Base-by-base conservation (phyloP, 1,140 invertebrate genomes). In the Sycobia sp. region DNA sequence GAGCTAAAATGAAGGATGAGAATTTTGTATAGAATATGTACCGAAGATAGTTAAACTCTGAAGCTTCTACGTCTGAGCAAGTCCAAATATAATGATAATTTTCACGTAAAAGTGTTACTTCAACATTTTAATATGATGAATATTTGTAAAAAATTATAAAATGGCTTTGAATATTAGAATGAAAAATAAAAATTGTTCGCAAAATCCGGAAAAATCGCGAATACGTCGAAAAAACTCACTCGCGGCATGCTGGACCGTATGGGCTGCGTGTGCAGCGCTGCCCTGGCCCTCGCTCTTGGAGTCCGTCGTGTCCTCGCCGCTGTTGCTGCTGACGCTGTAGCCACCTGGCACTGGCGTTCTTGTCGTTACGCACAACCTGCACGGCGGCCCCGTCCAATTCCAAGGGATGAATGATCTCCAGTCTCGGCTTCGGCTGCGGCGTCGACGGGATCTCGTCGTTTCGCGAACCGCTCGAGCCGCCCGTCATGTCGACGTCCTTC, bases 371-470 rank as follows among this genome's bases (percentile, higher is more conserved):
- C 38, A 93, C 84, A 2, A 93, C 90, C 72, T 93, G 89, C 0
- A 92, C 90, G 20, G 82, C 88, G 3, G 88, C 87, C 11, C 90
- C 90, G 76, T 93, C 92, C 16, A 94, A 83, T 68, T 95, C 92
- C 53, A 91, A 81, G 13, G 93, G 93, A 84, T 95, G 93, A 66
- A 95, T 92, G 49, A 95, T 95, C 43, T 94, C 90, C 10, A 92
- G 79, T 18, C 91, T 83, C 0, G 89, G 88, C 71, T 90, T 89
- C 0, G 86, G 85, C 70, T 68, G 83, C 43, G 70, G 80, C 73
- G 66, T 87, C n/a, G 54, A 83, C 67, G 71, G 74, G 13, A 79
- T 74, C 13, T 81, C 76, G 5, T 80, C 77, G 29, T 60, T 68
- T 44, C 63, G 74, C 7, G 66, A 60, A 4, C 58, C 65, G 0